Evolutionary conservation across 2,797 vertebrate species (phyloP), one percentile per base, ranked within the genome.

Genomic region (Pangasius sanitwongsei): DNA sequence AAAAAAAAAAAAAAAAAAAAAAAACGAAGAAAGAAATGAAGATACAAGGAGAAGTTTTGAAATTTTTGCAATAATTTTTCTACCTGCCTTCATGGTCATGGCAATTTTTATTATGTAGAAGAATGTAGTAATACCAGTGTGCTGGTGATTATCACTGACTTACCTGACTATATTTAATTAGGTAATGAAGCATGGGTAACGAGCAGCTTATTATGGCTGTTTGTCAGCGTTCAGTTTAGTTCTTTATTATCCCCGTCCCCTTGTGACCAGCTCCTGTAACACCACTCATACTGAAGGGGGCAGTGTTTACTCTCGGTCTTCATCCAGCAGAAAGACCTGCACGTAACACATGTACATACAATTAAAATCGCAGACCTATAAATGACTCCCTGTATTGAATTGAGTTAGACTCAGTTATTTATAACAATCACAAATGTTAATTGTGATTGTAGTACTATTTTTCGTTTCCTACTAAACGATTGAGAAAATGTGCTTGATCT

Each of bases 271-370:
- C 28, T 86, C 84, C 84, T 85, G 15, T 86, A 65, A 80, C 85
- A 20, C 16, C 0, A n/a, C 0, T 57, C 13, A 1, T 34, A 34
- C 89, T 55, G 50, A 85, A 87, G 83, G 61, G 37, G 91, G 88
- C 87, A 87, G 86, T 89, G 61, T 90, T 86, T 59, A 61, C 44
- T 28, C 65, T 88, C 57, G 3, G 25, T n/a, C 16, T 75, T 37
- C 12, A 48, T 31, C 9, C 59, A 9, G 16, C 41, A 55, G 3
- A 16, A 83, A 44, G 13, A 4, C 61, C 61, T 67, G 28, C 28
- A 20, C 48, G n/a, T 11, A 25, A 8, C 12, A 9, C 63, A 50
- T 1, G 28, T 6, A 28, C 28, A 67, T 2, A 1, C 31, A 9
- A 31, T 31, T 67, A 18, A 83, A 44, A 23, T 67, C 0, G 0